phyloP scores from a whole-genome alignment of 2,888 invertebrate genomes.

The Sialis lutaria region DNA sequence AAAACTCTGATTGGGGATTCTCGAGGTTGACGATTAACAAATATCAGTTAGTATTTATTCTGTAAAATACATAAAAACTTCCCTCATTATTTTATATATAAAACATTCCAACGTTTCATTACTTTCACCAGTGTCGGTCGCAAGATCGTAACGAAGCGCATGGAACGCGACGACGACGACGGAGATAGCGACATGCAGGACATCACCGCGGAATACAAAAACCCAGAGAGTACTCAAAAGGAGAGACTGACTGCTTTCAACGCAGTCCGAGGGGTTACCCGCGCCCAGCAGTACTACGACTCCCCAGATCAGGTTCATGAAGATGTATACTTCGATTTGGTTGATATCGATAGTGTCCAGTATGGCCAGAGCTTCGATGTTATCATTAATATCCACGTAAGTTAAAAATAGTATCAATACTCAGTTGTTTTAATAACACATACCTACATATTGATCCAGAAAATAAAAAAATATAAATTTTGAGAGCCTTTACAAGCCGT shows the following conservation, averaged over 20 bases:
- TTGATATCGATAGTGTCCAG: constrained; percentile 45
- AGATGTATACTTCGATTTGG: constrained; percentile 45
- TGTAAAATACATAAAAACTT: not conserved
- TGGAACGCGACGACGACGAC: constrained; percentile 40
- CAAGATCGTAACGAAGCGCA: constrained; percentile 46
- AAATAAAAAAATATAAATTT: no score
- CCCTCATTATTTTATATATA: not conserved
- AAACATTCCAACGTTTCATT: not conserved
- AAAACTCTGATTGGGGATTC: constrained; percentile 48
- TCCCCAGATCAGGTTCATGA: constrained; percentile 37
- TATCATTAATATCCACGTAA: constrained; percentile 42
- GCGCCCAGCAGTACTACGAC: constrained; percentile 41
- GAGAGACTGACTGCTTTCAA: constrained; percentile 49
- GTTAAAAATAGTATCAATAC: not conserved
- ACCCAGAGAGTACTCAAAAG: constrained; percentile 39
- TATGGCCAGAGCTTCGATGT: constrained; percentile 50
- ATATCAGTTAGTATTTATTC: constrained; percentile 36
- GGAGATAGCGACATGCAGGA: constrained; percentile 47
- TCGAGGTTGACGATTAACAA: constrained; percentile 43
- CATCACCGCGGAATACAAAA: constrained; percentile 46
- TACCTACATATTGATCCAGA: no score
- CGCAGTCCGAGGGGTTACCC: constrained; percentile 43
- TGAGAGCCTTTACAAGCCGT: no score
- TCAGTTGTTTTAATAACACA: not conserved
- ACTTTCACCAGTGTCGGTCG: constrained; percentile 38